Evolutionary conservation across 2,113 vertebrate species (phyloP).

Genomic region (Petaurus breviceps): DNA sequence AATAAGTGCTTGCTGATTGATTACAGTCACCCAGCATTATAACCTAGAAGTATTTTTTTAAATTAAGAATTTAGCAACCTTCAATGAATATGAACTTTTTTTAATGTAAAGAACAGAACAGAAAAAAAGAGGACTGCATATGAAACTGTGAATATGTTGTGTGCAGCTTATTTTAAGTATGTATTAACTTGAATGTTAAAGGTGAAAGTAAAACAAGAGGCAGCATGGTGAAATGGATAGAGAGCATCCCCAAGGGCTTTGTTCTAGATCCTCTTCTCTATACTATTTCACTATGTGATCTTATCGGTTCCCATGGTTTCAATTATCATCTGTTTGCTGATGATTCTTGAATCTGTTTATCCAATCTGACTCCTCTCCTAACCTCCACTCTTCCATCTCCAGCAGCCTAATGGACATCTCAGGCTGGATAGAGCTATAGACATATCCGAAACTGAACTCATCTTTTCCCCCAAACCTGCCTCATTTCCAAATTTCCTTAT

Average conservation of each 20-base stretch:
- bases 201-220: background rate
- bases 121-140: background rate
- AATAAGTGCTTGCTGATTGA: background rate
- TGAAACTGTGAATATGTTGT: background rate
- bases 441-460: background rate
- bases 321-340: background rate
- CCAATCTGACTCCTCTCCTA: background rate
- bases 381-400: background rate
- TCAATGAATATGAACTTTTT: background rate
- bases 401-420: background rate
- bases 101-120: background rate
- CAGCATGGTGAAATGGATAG: background rate
- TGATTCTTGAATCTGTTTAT: background rate
- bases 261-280: background rate
- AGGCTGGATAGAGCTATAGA: background rate
- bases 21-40: background rate
- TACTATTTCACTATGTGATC: background rate
- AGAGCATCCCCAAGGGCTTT: background rate
- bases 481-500: background rate
- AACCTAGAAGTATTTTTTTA: background rate
- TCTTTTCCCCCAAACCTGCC: background rate
- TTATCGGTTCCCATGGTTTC: background rate
- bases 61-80: background rate
- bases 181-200: too few relatives aligned
- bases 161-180: background rate